Evolutionary conservation across 2,797 vertebrate genomes (phyloP), one percentile per base, ranked within the genome.

Genomic region (Hydrophis major): DNA sequence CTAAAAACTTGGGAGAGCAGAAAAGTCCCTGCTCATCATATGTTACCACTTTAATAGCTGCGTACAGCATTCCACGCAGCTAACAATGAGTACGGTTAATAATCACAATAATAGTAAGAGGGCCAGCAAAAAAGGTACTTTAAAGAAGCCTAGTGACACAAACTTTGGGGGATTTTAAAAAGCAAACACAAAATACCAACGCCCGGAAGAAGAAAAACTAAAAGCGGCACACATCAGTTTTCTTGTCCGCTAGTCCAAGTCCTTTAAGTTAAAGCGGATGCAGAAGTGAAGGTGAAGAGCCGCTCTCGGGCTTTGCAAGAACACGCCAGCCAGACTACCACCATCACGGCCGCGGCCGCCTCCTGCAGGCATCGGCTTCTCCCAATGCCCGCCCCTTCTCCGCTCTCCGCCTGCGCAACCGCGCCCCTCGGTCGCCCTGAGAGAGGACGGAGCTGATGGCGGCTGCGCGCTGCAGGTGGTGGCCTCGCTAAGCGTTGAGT

Each of bases 341-440:
- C n/a, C 6, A 1, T 6, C 14, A 2, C n/a, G 74, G 10, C 74
- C 89, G 53, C 90, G 63, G 28, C 20, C n/a, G 27, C 37, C 56
- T 0, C 53, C 11, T 12, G 12, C 53, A 16, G 14, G 27, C 28
- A 56, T 47, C 47, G 42, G 50, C 55, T 55, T 69, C 50, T 55
- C 0, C 27, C 50, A 14, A 60, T 56, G 0, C 69, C 93, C 94
- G 88, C 96, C 91, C 93, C 92, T 27, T 55, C 57, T 22, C 27
- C 93, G 4, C 94, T 87, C 56, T 93, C 94, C 94, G 94, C 94
- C 93, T 96, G 94, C 94, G 95, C 94, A 91, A 87, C 83, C 87
- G 55, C 92, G 89, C 91, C 94, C 93, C 89, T 90, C 89, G 91
- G 89, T 7, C 47, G 88, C 18, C 86, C 92, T 93, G 93, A 95